Evolutionary conservation across 2,888 invertebrate species (phyloP).

Genomic region (Silvanus unidentatus): DNA sequence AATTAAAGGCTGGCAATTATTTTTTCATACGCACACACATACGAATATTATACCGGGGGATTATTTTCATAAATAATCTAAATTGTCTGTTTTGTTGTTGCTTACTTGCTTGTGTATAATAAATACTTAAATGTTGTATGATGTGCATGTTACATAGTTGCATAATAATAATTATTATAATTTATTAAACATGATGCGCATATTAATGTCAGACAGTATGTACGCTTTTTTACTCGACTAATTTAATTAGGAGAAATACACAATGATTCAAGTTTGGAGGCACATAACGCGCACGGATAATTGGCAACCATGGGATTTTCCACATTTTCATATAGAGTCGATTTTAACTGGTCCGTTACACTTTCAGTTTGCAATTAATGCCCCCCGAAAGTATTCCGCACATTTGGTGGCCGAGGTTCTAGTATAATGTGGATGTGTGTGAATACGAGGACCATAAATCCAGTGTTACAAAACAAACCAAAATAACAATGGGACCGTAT

Average conservation of each 20-base stretch:
- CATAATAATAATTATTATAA: conserved; percentile 11
- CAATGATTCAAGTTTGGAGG: too few relatives aligned
- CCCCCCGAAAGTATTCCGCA: conserved; percentile 30
- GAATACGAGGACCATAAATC: conserved; percentile 38
- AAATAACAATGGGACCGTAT: conserved; percentile 44
- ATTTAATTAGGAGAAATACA: background rate
- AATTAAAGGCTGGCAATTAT: conserved; percentile 17
- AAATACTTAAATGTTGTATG: too few relatives aligned
- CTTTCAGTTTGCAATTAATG: conserved; percentile 38
- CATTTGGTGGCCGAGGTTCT: too few relatives aligned
- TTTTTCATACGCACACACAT: conserved; percentile 11
- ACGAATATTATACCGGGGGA: too few relatives aligned
- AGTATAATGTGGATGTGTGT: conserved; percentile 3
- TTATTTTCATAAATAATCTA: too few relatives aligned
- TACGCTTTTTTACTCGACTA: background rate
- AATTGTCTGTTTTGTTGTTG: too few relatives aligned
- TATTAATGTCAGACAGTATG: conserved; percentile 3
- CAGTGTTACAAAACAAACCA: conserved; percentile 45
- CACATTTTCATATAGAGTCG: too few relatives aligned
- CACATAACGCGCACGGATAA: too few relatives aligned
- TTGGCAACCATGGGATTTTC: too few relatives aligned
- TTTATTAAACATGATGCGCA: background rate
- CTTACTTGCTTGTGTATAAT: too few relatives aligned
- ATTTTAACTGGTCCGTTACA: conserved; percentile 33
- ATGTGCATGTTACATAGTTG: conserved; percentile 2